Conservation (phyloP, 2,888 invertebrate genomes). For the Tribolium freemani region DNA sequence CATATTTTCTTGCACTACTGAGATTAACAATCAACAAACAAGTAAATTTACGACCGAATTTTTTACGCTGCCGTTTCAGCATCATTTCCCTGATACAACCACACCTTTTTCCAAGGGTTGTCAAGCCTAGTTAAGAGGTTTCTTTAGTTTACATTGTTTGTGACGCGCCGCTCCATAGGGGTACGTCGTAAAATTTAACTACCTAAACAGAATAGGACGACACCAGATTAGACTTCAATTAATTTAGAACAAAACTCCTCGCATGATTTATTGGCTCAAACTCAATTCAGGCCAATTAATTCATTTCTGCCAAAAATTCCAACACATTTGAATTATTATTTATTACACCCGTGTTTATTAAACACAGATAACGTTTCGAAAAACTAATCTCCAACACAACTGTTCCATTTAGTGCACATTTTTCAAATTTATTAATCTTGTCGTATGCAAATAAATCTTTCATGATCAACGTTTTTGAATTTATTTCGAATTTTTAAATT, state of each 20-base stretch:
- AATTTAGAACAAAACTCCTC: neutral
- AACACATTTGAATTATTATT: neutral
- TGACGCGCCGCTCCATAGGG: slow-evolving; percentile 56
- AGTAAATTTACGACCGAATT: slow-evolving; percentile 1
- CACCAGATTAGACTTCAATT: neutral
- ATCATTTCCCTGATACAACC: slow-evolving; percentile 25
- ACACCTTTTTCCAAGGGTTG: slow-evolving; percentile 53
- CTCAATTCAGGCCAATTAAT: neutral
- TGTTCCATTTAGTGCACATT: neutral
- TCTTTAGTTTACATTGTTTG: slow-evolving; percentile 60
- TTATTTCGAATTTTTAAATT: no score
- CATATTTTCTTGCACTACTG: slow-evolving; percentile 35
- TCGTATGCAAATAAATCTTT: neutral
- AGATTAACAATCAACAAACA: slow-evolving; percentile 10
- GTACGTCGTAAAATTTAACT: slow-evolving; percentile 55
- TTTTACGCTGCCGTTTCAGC: neutral
- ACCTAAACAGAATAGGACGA: slow-evolving; percentile 44
- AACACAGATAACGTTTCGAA: neutral
- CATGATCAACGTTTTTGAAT: neutral
- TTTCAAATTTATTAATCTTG: neutral
- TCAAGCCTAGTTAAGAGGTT: slow-evolving; percentile 57
- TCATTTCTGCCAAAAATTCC: neutral
- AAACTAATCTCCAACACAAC: neutral
- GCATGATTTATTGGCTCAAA: neutral
- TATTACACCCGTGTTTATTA: neutral